Percentiles rank a stretch among this genome's conserved stretches.
Evolutionary conservation across 2,113 vertebrate genomes (phyloP).

Genomic region (Myrmecobius fasciatus): DNA sequence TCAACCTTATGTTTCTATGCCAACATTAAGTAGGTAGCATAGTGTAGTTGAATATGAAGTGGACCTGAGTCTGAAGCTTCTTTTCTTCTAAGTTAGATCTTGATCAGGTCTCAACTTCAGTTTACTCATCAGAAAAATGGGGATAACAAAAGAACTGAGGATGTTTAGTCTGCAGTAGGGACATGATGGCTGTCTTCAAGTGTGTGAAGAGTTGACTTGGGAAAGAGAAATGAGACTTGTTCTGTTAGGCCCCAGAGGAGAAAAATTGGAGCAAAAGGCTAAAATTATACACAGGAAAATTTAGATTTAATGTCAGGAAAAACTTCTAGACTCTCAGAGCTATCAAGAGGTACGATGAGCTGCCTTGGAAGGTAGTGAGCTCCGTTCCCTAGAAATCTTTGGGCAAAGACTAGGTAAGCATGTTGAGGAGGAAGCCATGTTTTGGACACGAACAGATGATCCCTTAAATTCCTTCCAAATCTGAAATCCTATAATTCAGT

Average conservation of each 20-base stretch:
- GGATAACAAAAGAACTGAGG: neutral
- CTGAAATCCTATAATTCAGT: neutral
- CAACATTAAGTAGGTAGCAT: slow-evolving; percentile 4
- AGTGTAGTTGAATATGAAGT: neutral
- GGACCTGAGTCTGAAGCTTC: neutral
- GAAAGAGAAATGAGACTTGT: neutral
- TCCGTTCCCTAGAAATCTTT: neutral
- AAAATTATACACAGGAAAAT: neutral
- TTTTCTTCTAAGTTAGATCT: no score
- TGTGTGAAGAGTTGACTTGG: neutral
- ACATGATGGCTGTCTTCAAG: neutral
- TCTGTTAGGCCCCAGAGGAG: neutral
- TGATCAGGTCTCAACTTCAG: neutral
- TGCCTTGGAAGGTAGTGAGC: neutral
- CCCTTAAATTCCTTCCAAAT: neutral
- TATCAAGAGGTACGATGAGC: neutral
- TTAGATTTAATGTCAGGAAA: neutral
- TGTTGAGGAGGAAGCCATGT: neutral
- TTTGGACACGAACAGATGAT: neutral
- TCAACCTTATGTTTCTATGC: neutral
- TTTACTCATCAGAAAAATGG: neutral
- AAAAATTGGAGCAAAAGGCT: neutral
- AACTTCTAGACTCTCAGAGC: neutral
- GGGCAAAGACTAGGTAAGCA: neutral
- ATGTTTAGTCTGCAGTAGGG: neutral